phyloP scores from a whole-genome alignment of 1,140 invertebrate species.

The Drosophila sechellia region DNA sequence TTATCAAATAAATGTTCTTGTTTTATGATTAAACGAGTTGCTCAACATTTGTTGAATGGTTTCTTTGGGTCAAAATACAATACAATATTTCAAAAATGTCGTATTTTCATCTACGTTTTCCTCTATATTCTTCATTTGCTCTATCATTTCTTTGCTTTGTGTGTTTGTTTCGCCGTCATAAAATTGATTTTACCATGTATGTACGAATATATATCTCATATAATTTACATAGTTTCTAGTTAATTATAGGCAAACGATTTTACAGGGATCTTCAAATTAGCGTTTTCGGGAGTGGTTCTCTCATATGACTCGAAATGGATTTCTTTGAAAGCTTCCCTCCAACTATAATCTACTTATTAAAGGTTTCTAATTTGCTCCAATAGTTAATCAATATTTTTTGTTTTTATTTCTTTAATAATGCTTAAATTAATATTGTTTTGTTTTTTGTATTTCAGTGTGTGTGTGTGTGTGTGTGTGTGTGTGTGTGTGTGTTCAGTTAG shows the following conservation, averaged over 20 bases:
- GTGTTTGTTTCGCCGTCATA: constrained; percentile 35
- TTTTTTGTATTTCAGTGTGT: constrained; percentile 38
- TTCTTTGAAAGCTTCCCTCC: constrained; percentile 21
- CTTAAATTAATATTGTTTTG: constrained; percentile 43
- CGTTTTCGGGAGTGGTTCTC: constrained; percentile 12
- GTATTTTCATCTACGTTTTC: constrained; percentile 55
- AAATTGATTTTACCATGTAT: constrained; percentile 46
- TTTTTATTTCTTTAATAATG: constrained; percentile 40
- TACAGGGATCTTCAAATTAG: constrained; percentile 54
- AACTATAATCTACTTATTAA: constrained; percentile 50
- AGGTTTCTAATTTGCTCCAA: constrained; percentile 41
- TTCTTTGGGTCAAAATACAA: constrained; percentile 81
- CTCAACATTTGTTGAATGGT: constrained; percentile 66
- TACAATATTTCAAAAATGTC: constrained; percentile 73
- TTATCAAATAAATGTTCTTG: constrained; percentile 72
- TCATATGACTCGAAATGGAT: constrained; percentile 12
- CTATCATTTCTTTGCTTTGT: constrained; percentile 20
- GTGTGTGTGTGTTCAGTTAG: constrained; percentile 45
- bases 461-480: too few species aligned
- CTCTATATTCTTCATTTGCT: constrained; percentile 10
- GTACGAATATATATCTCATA: constrained; percentile 49
- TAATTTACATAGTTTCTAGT: constrained; percentile 78
- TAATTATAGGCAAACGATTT: constrained; percentile 73
- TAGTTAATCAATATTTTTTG: constrained; percentile 34
- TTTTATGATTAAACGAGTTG: constrained; percentile 73